Conservation (phyloP, 2,797 vertebrate species). For the Notolabrus celidotus region DNA sequence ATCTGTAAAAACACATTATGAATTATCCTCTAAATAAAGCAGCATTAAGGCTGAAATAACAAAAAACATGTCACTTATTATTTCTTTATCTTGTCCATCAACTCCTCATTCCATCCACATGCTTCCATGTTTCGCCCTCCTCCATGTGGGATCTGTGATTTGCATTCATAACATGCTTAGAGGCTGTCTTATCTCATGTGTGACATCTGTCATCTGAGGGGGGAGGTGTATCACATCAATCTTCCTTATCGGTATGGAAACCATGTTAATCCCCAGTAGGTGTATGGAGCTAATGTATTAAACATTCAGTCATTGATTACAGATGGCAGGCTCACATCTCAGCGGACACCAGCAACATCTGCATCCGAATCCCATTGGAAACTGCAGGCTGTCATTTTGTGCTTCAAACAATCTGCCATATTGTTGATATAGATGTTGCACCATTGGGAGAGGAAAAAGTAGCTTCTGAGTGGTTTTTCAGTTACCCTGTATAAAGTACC, state of each 20-base stretch:
- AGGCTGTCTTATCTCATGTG: slow-evolving; percentile 12
- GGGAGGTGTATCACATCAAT: slow-evolving; percentile 26
- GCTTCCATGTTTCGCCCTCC: slow-evolving; percentile 1
- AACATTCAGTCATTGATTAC: slow-evolving; percentile 61
- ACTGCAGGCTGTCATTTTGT: slow-evolving; percentile 16
- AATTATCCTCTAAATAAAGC: not conserved
- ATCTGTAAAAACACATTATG: not conserved
- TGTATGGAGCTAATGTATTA: slow-evolving; percentile 47
- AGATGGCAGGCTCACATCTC: slow-evolving; percentile 33
- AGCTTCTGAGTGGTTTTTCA: not conserved
- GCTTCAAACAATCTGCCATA: not conserved
- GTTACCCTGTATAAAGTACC: too few relatives aligned
- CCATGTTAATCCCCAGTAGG: slow-evolving; percentile 19
- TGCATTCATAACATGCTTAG: slow-evolving; percentile 45
- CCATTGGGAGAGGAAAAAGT: not conserved
- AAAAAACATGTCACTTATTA: not conserved
- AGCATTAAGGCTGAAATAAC: not conserved
- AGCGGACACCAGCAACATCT: slow-evolving; percentile 12
- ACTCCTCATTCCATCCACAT: not conserved
- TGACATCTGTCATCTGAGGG: slow-evolving; percentile 41
- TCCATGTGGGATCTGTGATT: slow-evolving; percentile 25
- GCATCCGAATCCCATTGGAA: slow-evolving; percentile 2
- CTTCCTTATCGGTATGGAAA: slow-evolving; percentile 51
- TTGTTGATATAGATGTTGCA: slow-evolving; percentile 1
- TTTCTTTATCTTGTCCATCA: slow-evolving; percentile 10